Base-by-base conservation (phyloP, 2,113 vertebrate species). In the Pongo pygmaeus region DNA sequence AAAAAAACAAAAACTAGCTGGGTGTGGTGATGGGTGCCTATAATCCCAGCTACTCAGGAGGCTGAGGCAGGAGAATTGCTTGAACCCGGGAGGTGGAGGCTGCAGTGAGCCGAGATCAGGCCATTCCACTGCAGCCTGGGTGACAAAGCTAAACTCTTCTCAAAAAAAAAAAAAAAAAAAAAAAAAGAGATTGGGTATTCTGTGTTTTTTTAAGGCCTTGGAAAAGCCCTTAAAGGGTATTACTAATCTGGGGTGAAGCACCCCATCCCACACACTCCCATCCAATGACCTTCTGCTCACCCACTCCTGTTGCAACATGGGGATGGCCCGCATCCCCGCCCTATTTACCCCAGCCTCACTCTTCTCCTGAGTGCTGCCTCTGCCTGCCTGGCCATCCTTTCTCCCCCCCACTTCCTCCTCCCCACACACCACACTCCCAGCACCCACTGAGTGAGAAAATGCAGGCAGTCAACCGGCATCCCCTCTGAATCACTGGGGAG, bases 291-390 rank as follows among this genome's bases (percentile, higher is more conserved):
- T 93, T 92, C 46, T 46, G 78, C 46, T 8, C 1, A 9, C 64
- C 46, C 30, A 64, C 59, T 40, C 13, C 0, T 9, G 30, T 89
- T 87, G 32, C 80, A 52, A 84, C 74, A 92, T 0, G 6, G 0
- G 0, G 61, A 9, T 13, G 16, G 30, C 2, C 0, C 8, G 50
- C 2, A 2, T 17, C 64, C 12, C n/a, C 32, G 7, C 50, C 50
- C 40, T 18, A 30, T 46, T 38, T 69, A 38, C 10, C 43, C n/a
- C 5, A 55, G 46, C n/a, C 27, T 40, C 50, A 9, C 9, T 14
- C 79, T 79, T 55, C 32, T 61, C 59, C n/a, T 4, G 8, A 17
- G 0, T 5, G 78, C 17, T n/a, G 20, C 48, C 69, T 74, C 57
- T 40, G 40, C 30, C 57, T 40, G 40, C 30, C 35, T 0, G 5